phyloP scores from a whole-genome alignment of 2,797 vertebrate species.

The Gastrophryne carolinensis region DNA sequence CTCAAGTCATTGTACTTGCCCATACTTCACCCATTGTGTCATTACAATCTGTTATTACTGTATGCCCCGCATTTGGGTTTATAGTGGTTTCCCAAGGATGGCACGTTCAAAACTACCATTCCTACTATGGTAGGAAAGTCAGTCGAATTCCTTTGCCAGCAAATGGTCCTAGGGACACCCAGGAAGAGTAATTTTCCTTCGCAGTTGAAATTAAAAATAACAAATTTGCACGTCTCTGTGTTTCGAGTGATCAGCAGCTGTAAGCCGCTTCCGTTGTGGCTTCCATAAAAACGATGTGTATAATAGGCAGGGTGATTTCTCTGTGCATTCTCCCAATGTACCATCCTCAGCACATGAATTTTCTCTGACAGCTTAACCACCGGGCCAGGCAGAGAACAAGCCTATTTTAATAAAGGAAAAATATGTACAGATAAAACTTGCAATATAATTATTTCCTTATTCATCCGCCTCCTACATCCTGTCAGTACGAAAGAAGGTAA shows the following conservation, averaged over 20 bases:
- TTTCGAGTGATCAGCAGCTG: slow-evolving; percentile 6
- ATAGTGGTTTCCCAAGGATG: too few relatives aligned
- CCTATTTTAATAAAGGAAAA: slow-evolving; percentile 52
- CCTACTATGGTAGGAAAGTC: not conserved
- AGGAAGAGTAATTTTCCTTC: not conserved
- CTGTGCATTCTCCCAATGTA: slow-evolving; percentile 5
- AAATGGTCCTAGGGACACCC: not conserved
- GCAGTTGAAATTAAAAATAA: not conserved
- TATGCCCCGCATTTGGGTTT: too few relatives aligned
- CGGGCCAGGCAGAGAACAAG: slow-evolving; percentile 45
- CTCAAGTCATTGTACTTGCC: too few relatives aligned
- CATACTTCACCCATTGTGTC: too few relatives aligned
- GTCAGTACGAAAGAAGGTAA: slow-evolving; percentile 46
- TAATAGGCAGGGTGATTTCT: slow-evolving; percentile 43
- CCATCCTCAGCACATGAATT: slow-evolving; percentile 38
- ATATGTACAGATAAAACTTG: slow-evolving; percentile 30
- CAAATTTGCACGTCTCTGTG: slow-evolving; percentile 22
- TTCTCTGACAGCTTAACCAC: slow-evolving; percentile 46
- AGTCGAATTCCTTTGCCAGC: not conserved
- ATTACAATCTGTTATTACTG: too few relatives aligned
- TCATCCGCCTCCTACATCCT: slow-evolving; percentile 49
- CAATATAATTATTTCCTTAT: slow-evolving; percentile 51
- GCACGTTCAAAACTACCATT: too few relatives aligned
- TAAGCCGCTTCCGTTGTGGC: not conserved
- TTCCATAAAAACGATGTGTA: slow-evolving; percentile 15